Conservation (phyloP, 2,113 vertebrate species). For the Misgurnus mizolepis region DNA sequence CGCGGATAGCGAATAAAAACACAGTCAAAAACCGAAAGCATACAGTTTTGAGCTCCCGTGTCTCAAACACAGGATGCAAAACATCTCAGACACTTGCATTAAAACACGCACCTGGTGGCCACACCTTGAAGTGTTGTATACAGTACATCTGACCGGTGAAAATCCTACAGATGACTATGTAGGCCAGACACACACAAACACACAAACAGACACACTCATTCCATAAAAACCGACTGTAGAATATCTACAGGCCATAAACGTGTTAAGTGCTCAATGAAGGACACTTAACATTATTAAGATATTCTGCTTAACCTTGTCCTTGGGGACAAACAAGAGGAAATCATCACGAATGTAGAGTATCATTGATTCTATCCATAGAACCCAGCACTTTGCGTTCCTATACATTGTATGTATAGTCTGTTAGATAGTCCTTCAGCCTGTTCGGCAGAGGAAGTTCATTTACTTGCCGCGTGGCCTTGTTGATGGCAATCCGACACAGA, state of each 20-base stretch:
- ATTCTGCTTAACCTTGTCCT: slow-evolving; percentile 6
- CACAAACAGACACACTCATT: slow-evolving; percentile 12
- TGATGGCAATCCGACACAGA: slow-evolving; percentile 88
- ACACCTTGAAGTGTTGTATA: not conserved
- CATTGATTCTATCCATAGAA: not conserved
- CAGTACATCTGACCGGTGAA: not conserved
- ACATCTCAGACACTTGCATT: slow-evolving; percentile 29
- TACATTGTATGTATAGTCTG: slow-evolving; percentile 89
- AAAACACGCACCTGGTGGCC: slow-evolving; percentile 5
- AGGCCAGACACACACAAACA: slow-evolving; percentile 29
- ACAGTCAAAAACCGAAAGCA: slow-evolving; percentile 7
- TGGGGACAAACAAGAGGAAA: not conserved
- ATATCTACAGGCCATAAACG: slow-evolving; percentile 22
- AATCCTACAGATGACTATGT: slow-evolving; percentile 7
- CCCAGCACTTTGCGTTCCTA: slow-evolving; percentile 63
- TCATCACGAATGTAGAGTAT: not conserved
- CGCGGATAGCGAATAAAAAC: slow-evolving; percentile 34
- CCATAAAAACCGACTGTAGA: slow-evolving; percentile 15
- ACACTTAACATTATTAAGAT: slow-evolving; percentile 18
- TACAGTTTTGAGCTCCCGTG: slow-evolving; percentile 41
- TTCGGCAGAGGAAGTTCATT: slow-evolving; percentile 88
- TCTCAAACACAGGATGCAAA: slow-evolving; percentile 46
- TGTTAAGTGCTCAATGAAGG: slow-evolving; percentile 13
- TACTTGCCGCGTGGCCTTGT: slow-evolving; percentile 80
- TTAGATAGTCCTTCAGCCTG: slow-evolving; percentile 91